These are phyloP conservation scores for Bubo blakistoni DNA, from an alignment of 2,113 vertebrate genomes.

Conservation along the genomic window DNA sequence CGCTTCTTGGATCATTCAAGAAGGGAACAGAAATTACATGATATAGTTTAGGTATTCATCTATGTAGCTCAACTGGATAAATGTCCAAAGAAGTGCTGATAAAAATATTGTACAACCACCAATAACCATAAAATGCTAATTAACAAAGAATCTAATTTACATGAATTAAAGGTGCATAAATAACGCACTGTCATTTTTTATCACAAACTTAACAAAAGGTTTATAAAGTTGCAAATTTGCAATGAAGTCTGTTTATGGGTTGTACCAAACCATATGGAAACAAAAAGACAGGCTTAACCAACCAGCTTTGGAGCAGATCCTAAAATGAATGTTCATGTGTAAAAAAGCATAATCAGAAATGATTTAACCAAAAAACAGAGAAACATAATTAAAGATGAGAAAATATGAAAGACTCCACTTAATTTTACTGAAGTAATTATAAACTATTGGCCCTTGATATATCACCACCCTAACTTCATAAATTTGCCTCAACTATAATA, in stretches of 20 bases:
- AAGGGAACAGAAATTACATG: neutral
- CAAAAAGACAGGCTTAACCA: neutral
- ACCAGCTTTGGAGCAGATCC: neutral
- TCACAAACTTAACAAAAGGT: neutral
- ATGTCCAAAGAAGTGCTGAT: neutral
- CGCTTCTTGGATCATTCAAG: neutral
- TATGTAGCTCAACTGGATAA: neutral
- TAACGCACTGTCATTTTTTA: neutral
- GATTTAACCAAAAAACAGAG: neutral
- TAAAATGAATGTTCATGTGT: neutral
- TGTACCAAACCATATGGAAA: neutral
- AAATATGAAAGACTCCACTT: neutral
- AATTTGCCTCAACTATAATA: neutral
- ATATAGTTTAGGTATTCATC: neutral
- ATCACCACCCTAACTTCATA: neutral
- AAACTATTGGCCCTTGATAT: neutral
- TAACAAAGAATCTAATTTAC: neutral
- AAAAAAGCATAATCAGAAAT: neutral
- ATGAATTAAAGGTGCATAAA: neutral
- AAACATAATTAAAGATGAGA: neutral
- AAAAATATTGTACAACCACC: neutral
- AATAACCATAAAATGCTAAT: neutral
- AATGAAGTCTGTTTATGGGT: neutral
- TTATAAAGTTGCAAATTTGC: neutral
- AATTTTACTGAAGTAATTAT: neutral